Conservation (phyloP, 2,888 invertebrate genomes). For the Parelbella ahira region DNA sequence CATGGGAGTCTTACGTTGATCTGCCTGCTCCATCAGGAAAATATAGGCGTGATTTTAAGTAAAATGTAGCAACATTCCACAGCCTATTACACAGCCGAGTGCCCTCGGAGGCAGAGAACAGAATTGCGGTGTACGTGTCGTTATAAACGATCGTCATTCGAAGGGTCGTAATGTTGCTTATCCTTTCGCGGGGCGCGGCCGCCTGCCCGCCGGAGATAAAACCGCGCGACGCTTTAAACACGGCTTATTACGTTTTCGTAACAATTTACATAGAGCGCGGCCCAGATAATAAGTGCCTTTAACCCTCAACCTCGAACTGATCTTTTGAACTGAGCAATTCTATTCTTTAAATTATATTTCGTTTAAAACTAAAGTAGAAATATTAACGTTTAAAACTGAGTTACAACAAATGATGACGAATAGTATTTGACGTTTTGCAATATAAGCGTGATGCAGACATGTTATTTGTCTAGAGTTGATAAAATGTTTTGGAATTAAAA, state of each 20-base stretch:
- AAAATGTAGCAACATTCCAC: too few relatives aligned
- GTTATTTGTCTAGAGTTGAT: too few relatives aligned
- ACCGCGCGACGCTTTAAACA: slow-evolving; percentile 58
- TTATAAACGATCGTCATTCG: slow-evolving; percentile 36
- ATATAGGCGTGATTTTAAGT: too few relatives aligned
- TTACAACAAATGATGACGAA: too few relatives aligned
- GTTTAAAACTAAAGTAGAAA: too few relatives aligned
- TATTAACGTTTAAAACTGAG: too few relatives aligned
- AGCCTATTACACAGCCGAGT: slow-evolving; percentile 9
- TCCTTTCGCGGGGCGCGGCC: slow-evolving; percentile 38
- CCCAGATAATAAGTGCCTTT: slow-evolving; percentile 7
- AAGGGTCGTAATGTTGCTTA: slow-evolving; percentile 34
- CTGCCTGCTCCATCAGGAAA: too few relatives aligned
- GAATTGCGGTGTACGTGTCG: slow-evolving; percentile 35
- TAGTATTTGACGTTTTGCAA: too few relatives aligned
- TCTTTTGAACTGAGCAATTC: slow-evolving; percentile 2
- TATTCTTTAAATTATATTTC: too few relatives aligned
- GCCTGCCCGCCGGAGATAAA: slow-evolving; percentile 63
- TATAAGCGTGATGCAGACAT: too few relatives aligned
- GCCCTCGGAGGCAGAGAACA: slow-evolving; percentile 25
- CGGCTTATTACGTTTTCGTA: slow-evolving; percentile 59
- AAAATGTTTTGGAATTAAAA: too few relatives aligned
- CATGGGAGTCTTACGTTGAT: too few relatives aligned
- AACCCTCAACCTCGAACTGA: neutral
- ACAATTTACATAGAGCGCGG: slow-evolving; percentile 51